A percentile compares a stretch with the other conserved stretches of the same genome.
Conservation (phyloP, 30 jellyfish, hydroid and myxozoan genomes). For the Sanderia malayensis region DNA sequence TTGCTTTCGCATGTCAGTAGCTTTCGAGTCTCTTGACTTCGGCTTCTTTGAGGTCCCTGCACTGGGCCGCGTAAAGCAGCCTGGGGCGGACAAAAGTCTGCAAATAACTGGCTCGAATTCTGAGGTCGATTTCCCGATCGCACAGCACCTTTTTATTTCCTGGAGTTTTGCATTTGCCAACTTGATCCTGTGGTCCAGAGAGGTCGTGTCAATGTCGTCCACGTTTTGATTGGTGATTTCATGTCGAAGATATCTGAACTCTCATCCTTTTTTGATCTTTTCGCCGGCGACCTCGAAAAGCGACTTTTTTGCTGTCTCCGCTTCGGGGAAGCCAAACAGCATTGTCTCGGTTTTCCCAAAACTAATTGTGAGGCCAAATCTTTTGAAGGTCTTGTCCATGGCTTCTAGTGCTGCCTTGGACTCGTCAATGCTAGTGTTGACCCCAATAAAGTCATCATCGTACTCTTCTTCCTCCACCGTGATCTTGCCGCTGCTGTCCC, state of each 20-base stretch:
- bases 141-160: not conserved
- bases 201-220: not conserved
- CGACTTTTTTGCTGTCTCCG: not conserved
- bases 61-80: not conserved
- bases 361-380: too few species aligned
- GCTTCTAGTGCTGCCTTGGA: too few species aligned
- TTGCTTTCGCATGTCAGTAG: too few species aligned
- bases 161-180: not conserved
- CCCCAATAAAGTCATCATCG: too few species aligned
- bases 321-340: not conserved
- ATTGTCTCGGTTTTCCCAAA: too few species aligned
- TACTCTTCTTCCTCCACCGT: too few species aligned
- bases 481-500: too few species aligned
- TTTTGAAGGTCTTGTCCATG: too few species aligned
- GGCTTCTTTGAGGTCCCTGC: not conserved
- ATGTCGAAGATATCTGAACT: not conserved
- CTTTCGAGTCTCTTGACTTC: too few species aligned
- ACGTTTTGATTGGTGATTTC: not conserved
- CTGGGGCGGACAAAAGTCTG: not conserved
- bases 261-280: not conserved
- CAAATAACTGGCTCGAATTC: not conserved
- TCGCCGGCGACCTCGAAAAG: too few species aligned
- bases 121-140: too few species aligned
- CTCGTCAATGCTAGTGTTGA: too few species aligned
- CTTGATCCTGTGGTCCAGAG: not conserved